Conservation (phyloP, 2,888 invertebrate species). For the Macaria liturata region DNA sequence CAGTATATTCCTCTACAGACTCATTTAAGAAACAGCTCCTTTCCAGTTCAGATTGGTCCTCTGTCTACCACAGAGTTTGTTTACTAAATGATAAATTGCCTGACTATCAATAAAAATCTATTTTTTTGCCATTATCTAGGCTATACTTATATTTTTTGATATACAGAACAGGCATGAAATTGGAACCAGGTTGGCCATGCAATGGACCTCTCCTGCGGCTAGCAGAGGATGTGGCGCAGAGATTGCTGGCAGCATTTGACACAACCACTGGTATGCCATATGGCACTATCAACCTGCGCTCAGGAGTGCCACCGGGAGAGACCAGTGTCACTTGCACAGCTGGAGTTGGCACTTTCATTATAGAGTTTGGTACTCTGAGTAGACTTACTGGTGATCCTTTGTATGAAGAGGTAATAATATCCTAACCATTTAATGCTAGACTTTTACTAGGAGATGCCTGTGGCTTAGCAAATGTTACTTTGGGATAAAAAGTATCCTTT, state of each 20-base stretch:
- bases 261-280: constrained; percentile 98
- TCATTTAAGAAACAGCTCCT: too few relatives aligned
- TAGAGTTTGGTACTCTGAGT: constrained; percentile 98
- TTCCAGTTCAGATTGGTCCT: too few relatives aligned
- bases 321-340: constrained; percentile 99
- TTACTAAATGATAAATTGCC: too few relatives aligned
- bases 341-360: constrained; percentile 97
- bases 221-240: constrained; percentile 97
- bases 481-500: too few relatives aligned
- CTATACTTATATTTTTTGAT: too few relatives aligned
- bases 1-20: too few relatives aligned
- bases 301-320: constrained; percentile 97
- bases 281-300: constrained; percentile 96
- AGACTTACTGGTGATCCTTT: constrained; percentile 96
- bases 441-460: too few relatives aligned
- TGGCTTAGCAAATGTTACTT: too few relatives aligned
- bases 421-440: too few relatives aligned
- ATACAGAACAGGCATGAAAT: constrained; percentile 87
- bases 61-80: too few relatives aligned
- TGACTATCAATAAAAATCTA: too few relatives aligned
- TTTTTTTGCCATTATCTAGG: too few relatives aligned
- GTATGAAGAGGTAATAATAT: constrained; percentile 90
- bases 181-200: constrained; percentile 99
- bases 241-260: constrained; percentile 95
- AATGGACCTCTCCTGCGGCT: constrained; percentile 95